A percentile compares a stretch with the other conserved stretches of the same genome.
Evolutionary conservation across 2,113 vertebrate genomes (phyloP).

Genomic region (Falco punctatus): DNA sequence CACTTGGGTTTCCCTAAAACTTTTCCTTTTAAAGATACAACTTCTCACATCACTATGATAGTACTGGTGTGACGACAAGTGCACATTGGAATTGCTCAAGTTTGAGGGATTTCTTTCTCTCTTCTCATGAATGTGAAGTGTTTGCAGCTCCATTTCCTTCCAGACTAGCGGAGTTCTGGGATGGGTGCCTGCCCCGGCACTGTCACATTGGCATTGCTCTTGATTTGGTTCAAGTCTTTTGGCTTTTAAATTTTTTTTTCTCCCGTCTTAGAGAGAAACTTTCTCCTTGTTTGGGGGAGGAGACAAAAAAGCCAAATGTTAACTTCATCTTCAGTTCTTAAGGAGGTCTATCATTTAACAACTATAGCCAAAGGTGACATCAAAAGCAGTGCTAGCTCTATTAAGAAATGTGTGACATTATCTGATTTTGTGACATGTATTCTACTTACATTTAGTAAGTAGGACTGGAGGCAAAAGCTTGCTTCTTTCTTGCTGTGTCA

Average conservation of each 20-base stretch:
- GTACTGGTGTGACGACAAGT: neutral
- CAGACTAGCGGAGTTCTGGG: neutral
- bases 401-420: neutral
- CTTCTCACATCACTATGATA: accelerated
- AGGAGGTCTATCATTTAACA: neutral
- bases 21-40: neutral
- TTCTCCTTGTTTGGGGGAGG: neutral
- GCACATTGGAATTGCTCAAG: neutral
- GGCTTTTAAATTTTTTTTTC: neutral
- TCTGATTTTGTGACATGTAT: neutral
- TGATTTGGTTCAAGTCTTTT: neutral
- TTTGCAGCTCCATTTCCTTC: neutral
- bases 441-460: neutral
- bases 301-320: neutral
- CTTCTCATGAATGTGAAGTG: accelerated
- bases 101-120: neutral
- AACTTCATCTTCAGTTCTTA: neutral
- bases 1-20: neutral
- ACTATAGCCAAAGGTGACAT: neutral
- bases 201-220: neutral
- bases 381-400: neutral
- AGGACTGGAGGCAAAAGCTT: neutral
- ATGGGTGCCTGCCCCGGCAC: accelerated
- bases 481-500: neutral
- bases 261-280: neutral